Evolutionary conservation across 2,113 vertebrate genomes (phyloP).

Genomic region (Aix galericulata): DNA sequence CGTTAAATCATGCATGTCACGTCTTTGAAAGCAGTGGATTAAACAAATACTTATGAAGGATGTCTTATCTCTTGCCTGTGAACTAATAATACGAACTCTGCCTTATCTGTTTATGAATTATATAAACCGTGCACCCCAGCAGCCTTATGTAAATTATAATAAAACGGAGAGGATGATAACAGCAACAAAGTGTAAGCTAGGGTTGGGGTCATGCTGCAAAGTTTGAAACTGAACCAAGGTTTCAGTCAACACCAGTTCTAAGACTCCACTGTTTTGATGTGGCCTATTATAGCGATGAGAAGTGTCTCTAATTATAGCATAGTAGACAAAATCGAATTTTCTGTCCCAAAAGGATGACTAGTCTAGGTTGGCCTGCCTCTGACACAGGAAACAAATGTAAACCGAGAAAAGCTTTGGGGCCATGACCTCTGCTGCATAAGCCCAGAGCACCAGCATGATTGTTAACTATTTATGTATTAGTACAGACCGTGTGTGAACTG

Average conservation of each 20-base stretch:
- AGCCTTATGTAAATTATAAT: background rate
- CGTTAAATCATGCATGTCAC: background rate
- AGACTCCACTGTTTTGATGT: background rate
- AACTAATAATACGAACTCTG: conserved; percentile 27
- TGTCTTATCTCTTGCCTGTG: conserved; percentile 38
- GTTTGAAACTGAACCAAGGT: background rate
- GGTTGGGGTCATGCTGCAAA: background rate
- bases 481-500: background rate
- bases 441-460: background rate
- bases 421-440: background rate
- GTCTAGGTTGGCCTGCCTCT: background rate
- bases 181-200: background rate
- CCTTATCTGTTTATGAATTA: conserved; percentile 44
- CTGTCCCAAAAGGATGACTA: background rate
- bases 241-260: background rate
- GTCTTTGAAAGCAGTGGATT: conserved; percentile 34
- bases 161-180: background rate
- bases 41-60: conserved; percentile 38
- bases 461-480: background rate
- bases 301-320: background rate
- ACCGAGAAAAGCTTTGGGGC: background rate
- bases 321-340: background rate
- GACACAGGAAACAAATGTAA: background rate
- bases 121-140: background rate
- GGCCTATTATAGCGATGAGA: background rate